Conservation (phyloP, 1,140 invertebrate genomes). For the Trachymyrmex septentrionalis region DNA sequence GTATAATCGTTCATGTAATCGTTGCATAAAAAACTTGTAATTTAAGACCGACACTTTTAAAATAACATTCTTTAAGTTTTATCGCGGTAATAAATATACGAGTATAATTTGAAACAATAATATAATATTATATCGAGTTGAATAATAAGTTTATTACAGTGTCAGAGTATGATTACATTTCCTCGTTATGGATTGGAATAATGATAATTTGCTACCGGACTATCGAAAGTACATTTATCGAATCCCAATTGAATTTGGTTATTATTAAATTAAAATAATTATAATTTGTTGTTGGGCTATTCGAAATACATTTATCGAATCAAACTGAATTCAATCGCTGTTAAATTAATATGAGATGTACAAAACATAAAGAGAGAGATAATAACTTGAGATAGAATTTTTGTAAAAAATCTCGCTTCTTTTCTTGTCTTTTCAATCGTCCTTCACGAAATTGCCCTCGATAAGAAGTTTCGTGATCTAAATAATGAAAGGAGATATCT, state of each 20-base stretch:
- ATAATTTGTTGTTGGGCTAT: slow-evolving; percentile 17
- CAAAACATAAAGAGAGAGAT: not conserved
- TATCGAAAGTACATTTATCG: slow-evolving; percentile 24
- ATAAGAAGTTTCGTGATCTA: not conserved
- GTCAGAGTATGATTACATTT: slow-evolving; percentile 15
- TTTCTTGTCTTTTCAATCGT: not conserved
- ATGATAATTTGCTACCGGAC: slow-evolving; percentile 12
- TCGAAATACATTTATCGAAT: slow-evolving; percentile 8
- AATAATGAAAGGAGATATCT: slow-evolving; percentile 43
- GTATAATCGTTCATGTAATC: not conserved
- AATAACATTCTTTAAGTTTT: not conserved
- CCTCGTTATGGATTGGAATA: slow-evolving; percentile 33
- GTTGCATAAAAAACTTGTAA: slow-evolving; percentile 20
- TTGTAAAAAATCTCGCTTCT: no score
- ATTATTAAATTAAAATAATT: slow-evolving; percentile 37
- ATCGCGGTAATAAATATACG: not conserved
- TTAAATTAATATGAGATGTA: not conserved
- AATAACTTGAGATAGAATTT: slow-evolving; percentile 16
- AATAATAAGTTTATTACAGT: slow-evolving; percentile 24
- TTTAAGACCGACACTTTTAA: not conserved
- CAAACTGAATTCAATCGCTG: not conserved
- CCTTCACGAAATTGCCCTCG: not conserved
- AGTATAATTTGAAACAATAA: slow-evolving; percentile 1
- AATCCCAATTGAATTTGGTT: slow-evolving; percentile 23
- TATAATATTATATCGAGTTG: slow-evolving; percentile 22